Evolutionary conservation across 2,113 vertebrate species (phyloP), one percentile per base, ranked within the genome.

Genomic region (Sarotherodon lohbergeri): DNA sequence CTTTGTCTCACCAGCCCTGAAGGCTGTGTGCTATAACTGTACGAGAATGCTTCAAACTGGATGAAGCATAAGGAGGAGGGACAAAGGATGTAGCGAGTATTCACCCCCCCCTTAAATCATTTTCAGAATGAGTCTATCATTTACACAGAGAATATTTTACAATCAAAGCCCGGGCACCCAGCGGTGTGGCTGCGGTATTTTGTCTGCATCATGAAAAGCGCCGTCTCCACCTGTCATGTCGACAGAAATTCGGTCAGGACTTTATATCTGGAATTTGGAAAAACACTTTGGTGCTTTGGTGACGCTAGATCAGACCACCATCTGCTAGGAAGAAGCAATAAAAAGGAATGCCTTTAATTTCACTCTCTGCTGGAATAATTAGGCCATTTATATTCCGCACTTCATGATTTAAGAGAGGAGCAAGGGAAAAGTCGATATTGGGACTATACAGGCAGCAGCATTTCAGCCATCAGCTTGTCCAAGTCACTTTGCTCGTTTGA

Each of bases 321-420:
- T 94, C 91, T 94, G 94, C 85, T 89, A 13, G 85, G 81, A 61
- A 90, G 88, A 76, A 17, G 88, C 88, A 87, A 91, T 91, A 93
- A 90, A 91, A 92, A 48, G 81, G n/a, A 94, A 93, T 87, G 89
- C 66, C 91, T 94, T 94, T 94, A 94, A 95, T 95, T 96, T 94
- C 90, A 83, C 87, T 93, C 93, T 91, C 91, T 92, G 88, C 88
- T 84, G 85, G 71, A 95, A 93, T 95, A 95, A 96, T 96, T 94
- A 95, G 94, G 93, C 92, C 92, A 94, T 96, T 96, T 96, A 95
- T 96, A 96, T 96, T 96, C 96, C 19, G 22, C 89, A 91, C 86
- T 90, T 91, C 34, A 82, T 96, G 95, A 96, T 96, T 95, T 95
- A 96, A 86, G 93, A 94, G 91, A 87, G 89, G 85, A 89, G 92